Percentiles rank a stretch among this genome's conserved stretches.
Evolutionary conservation across 2,797 vertebrate species (phyloP).

Genomic region (Hafferia zeledoni): DNA sequence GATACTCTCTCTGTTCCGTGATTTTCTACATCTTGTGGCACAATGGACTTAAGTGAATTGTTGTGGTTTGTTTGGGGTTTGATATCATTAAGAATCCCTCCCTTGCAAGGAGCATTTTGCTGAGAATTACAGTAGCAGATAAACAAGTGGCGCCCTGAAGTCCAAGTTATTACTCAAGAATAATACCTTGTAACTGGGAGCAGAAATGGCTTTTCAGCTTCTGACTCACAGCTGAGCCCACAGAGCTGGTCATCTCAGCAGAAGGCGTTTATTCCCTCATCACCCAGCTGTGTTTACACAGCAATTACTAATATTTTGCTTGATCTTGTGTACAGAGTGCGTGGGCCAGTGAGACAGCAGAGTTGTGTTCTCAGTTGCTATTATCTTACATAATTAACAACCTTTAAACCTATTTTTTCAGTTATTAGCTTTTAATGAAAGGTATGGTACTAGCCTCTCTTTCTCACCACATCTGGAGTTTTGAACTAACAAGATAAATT

Average conservation of each 20-base stretch:
- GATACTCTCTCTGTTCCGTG: not conserved
- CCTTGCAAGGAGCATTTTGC: not conserved
- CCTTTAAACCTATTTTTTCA: not conserved
- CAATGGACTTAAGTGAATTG: not conserved
- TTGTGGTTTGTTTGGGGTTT: not conserved
- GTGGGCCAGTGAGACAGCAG: not conserved
- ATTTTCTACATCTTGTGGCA: not conserved
- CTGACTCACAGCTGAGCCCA: not conserved
- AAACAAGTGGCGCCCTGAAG: not conserved
- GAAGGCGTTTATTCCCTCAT: not conserved
- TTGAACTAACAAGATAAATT: not conserved
- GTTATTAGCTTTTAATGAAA: conserved; percentile 23
- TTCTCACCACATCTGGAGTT: not conserved
- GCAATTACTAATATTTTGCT: not conserved
- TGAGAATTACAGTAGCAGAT: not conserved
- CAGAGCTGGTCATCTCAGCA: not conserved
- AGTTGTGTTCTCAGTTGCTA: not conserved
- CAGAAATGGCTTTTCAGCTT: conserved; percentile 16
- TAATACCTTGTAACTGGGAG: not conserved
- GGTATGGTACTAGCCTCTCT: not conserved
- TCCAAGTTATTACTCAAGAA: not conserved
- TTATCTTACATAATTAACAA: conserved; percentile 22
- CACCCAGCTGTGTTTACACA: not conserved
- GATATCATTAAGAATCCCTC: not conserved
- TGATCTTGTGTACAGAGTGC: not conserved